Evolutionary conservation across 1,140 invertebrate species (phyloP), one percentile per base, ranked within the genome.

Genomic region (Brachionus rubens): DNA sequence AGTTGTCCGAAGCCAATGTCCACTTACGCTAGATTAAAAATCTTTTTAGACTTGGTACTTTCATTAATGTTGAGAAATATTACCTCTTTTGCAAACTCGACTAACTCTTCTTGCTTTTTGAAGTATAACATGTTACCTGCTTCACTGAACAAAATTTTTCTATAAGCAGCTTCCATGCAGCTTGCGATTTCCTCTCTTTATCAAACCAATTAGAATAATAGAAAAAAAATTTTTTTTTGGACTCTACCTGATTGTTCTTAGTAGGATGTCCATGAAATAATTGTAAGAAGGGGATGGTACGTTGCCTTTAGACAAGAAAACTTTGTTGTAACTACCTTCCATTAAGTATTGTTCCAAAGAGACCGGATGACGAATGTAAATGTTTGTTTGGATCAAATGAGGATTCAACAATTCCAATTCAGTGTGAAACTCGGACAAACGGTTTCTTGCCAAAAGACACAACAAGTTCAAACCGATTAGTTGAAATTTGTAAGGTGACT

Each of bases 291-390:
- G 91, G 9, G 94, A 92, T 54, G 96, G 96, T n/a, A 98, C 94
- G 86, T 95, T 95, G 47, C 90, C 92, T 87, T 95, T 90, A 3
- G 91, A 91, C 47, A 92, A 83, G 81, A 92, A 93, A 72, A 93
- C 91, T 86, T 99, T 99, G 83, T 98, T 98, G 81, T 98, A 99
- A 76, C 92, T 94, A 30, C 97, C 96, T 86, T 99, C 97, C 95
- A 99, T 99, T 47, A 99, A 87, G 85, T 95, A 98, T 82, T 99
- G 96, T 81, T 99, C 96, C 78, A 99, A 87, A 36, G 92, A 93
- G 0, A 99, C 87, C 0, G 96, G 94, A 83, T 97, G 94, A 78
- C 90, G 89, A 40, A 99, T 96, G 83, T 96, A 99, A 62, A 93
- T 89, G 82, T 98, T 96, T 21, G 78, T 81, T 82, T 96, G 91